Percentiles rank a stretch among this genome's conserved stretches.
These are phyloP conservation scores for Corythornis madagascariensis DNA, from an alignment of 2,113 vertebrate species.

Conservation along the genomic window DNA sequence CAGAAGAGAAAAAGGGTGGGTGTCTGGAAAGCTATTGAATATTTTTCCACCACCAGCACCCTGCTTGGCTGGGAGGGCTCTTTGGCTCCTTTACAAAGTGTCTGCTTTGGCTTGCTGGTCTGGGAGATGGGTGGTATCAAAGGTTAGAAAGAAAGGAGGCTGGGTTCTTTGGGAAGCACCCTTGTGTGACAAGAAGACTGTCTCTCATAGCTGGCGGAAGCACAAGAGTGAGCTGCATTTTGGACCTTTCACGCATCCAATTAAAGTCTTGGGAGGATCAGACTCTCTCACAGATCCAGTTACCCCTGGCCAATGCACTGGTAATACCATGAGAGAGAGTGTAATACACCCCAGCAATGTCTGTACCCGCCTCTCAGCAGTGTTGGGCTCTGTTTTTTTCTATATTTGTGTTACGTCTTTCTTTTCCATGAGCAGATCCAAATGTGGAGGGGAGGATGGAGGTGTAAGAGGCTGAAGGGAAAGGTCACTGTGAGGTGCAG, in stretches of 20 bases:
- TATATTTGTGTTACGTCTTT: background rate
- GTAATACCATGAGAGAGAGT: background rate
- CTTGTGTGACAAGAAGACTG: background rate
- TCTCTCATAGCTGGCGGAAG: background rate
- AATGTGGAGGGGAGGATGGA: background rate
- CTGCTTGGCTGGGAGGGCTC: background rate
- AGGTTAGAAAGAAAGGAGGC: background rate
- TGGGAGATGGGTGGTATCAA: background rate
- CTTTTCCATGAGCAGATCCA: background rate
- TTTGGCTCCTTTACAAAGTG: background rate
- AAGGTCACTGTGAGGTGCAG: background rate
- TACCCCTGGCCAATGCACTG: background rate
- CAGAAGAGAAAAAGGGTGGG: background rate
- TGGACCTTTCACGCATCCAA: conserved; percentile 25
- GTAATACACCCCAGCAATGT: background rate
- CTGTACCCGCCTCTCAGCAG: background rate
- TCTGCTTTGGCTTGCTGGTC: background rate
- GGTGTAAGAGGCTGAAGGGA: background rate
- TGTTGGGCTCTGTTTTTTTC: accelerated
- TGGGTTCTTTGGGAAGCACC: background rate
- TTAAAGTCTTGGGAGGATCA: conserved; percentile 64
- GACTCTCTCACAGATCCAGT: conserved; percentile 12
- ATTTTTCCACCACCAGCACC: accelerated
- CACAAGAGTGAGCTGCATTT: background rate
- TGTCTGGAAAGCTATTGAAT: background rate